Percentiles rank a stretch among this genome's conserved stretches.
Evolutionary conservation across 2,888 invertebrate species (phyloP).

Genomic region (Cephus sareptanus): DNA sequence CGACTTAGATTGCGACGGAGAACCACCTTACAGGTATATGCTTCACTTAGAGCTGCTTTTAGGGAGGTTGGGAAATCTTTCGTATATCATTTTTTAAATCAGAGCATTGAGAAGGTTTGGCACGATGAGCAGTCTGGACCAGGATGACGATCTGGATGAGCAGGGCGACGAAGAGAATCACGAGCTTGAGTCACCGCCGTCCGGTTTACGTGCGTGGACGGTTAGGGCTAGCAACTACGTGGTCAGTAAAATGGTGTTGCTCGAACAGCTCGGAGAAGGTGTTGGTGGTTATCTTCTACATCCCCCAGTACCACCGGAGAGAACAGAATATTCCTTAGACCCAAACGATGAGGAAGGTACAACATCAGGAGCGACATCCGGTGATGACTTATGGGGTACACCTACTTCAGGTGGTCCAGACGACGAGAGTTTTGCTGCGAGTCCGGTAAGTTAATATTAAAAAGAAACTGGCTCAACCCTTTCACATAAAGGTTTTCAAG

Average conservation of each 20-base stretch:
- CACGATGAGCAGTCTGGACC: conserved; percentile 65
- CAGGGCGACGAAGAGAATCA: conserved; percentile 55
- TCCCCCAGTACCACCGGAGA: conserved; percentile 60
- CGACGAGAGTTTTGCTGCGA: conserved; percentile 72
- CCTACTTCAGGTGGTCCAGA: conserved; percentile 87
- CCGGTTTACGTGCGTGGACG: conserved; percentile 80
- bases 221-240: conserved; percentile 84
- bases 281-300: conserved; percentile 60
- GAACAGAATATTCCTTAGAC: conserved; percentile 60
- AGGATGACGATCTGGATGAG: conserved; percentile 60
- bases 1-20: conserved; percentile 63
- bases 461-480: not conserved
- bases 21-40: conserved; percentile 64
- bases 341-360: conserved; percentile 78
- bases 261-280: conserved; percentile 74
- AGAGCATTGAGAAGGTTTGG: conserved; percentile 65
- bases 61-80: not conserved
- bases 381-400: conserved; percentile 90
- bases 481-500: not conserved
- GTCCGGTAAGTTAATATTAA: conserved; percentile 52
- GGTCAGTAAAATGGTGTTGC: conserved; percentile 82
- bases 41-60: not conserved
- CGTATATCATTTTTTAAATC: not conserved
- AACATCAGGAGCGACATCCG: conserved; percentile 85
- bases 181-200: conserved; percentile 62